phyloP scores from a whole-genome alignment of 1,140 invertebrate species.

The Stratiolaelaps scimitus region DNA sequence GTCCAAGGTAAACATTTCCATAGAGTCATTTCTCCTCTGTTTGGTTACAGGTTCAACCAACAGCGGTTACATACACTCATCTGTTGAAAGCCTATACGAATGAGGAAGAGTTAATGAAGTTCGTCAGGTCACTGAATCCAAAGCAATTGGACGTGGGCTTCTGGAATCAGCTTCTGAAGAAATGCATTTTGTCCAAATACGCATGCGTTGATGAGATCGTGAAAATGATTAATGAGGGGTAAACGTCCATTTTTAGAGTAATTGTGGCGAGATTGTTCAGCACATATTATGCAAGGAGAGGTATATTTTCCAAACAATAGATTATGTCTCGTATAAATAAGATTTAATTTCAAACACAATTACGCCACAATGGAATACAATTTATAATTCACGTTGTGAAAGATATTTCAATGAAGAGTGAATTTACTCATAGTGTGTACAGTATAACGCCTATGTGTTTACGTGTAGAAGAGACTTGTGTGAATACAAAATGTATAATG shows the following conservation, averaged over 20 bases:
- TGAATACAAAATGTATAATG: no score
- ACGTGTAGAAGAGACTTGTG: no score
- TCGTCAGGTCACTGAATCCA: not conserved
- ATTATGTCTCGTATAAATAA: not conserved
- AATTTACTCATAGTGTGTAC: no score
- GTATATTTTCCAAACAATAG: not conserved
- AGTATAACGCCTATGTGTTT: no score
- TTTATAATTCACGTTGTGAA: no score
- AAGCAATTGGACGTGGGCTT: not conserved
- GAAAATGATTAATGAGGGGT: not conserved
- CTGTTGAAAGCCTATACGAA: not conserved
- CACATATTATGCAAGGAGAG: not conserved
- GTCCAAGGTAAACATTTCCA: no score
- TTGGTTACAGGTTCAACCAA: not conserved
- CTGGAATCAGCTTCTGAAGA: conserved; percentile 19
- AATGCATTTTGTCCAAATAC: not conserved
- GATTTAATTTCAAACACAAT: not conserved
- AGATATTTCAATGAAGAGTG: no score
- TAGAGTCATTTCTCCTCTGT: no score
- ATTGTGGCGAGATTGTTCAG: not conserved
- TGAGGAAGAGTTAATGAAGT: not conserved
- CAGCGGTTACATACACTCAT: not conserved
- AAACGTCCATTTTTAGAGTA: no score
- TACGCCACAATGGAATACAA: conserved; percentile 5
- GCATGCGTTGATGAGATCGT: not conserved